Percentiles rank a stretch among this genome's conserved stretches.
phyloP scores from a whole-genome alignment of 2,797 vertebrate genomes.

The Neosalanx taihuensis region DNA sequence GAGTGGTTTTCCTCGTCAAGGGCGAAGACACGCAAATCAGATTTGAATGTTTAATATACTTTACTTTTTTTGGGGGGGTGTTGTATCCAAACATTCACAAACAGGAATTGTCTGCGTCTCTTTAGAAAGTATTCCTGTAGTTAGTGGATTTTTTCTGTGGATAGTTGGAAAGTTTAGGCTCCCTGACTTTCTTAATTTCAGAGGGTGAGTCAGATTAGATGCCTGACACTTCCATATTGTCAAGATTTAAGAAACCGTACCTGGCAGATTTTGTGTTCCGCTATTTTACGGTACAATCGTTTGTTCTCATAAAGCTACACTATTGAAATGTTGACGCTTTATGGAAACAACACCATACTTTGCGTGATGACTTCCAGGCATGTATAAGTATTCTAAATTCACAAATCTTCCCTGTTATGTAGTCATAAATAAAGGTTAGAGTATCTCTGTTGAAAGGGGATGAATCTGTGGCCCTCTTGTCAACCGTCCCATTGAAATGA shows the following conservation, averaged over 20 bases:
- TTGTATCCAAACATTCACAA: slow-evolving; percentile 49
- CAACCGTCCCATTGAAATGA: not conserved
- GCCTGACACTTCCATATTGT: slow-evolving; percentile 41
- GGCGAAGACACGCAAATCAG: slow-evolving; percentile 40
- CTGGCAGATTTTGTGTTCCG: slow-evolving; percentile 5
- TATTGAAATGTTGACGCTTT: too few relatives aligned
- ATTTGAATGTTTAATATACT: slow-evolving; percentile 61
- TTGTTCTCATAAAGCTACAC: too few relatives aligned
- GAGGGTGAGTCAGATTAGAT: slow-evolving; percentile 44
- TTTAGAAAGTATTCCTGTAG: slow-evolving; percentile 31
- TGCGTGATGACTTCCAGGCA: slow-evolving; percentile 6
- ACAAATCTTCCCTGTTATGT: not conserved
- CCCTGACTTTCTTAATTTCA: slow-evolving; percentile 40
- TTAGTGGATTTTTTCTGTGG: slow-evolving; percentile 34
- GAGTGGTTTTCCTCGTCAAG: slow-evolving; percentile 55
- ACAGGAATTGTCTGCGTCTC: slow-evolving; percentile 45
- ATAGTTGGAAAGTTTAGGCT: slow-evolving; percentile 29
- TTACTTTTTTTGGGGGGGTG: slow-evolving; percentile 41
- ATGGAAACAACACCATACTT: not conserved
- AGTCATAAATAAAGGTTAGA: slow-evolving; percentile 1
- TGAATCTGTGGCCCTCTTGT: slow-evolving; percentile 11
- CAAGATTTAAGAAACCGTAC: slow-evolving; percentile 34
- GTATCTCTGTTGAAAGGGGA: slow-evolving; percentile 2
- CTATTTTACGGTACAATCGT: too few relatives aligned
- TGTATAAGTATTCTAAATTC: slow-evolving; percentile 19